These are phyloP conservation scores for Psittacula derbiana DNA, from an alignment of 2,797 vertebrate genomes.

Conservation along the genomic window DNA sequence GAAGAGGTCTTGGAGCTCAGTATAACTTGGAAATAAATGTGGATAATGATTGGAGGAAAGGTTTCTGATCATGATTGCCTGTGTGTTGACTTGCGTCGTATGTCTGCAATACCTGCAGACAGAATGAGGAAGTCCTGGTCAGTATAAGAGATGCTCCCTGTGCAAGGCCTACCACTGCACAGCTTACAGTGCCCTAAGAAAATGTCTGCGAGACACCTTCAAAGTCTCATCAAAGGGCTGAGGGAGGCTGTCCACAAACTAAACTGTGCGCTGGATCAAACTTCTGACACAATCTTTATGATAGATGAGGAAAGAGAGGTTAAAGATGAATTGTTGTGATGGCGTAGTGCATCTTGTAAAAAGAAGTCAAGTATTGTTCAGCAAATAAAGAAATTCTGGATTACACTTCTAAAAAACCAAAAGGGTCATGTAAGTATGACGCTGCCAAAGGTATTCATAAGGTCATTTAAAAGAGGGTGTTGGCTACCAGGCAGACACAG, in stretches of 20 bases:
- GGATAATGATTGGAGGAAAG: neutral
- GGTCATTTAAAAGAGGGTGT: neutral
- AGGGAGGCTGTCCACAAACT: neutral
- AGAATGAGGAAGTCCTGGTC: neutral
- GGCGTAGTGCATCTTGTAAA: neutral
- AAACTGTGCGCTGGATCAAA: neutral
- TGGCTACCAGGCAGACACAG: neutral
- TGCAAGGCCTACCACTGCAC: neutral
- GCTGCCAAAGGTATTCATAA: neutral
- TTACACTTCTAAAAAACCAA: neutral
- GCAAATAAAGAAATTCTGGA: neutral
- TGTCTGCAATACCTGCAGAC: neutral
- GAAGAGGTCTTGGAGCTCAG: neutral
- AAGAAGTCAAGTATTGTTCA: neutral
- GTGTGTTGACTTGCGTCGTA: neutral
- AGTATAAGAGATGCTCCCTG: neutral
- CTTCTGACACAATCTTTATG: neutral
- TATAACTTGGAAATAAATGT: neutral
- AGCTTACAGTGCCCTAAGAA: neutral
- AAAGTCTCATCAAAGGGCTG: neutral
- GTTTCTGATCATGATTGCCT: neutral
- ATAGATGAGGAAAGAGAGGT: neutral
- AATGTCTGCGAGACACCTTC: neutral
- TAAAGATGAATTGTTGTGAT: neutral
- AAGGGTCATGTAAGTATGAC: neutral